Base-by-base conservation (phyloP, 2,113 vertebrate genomes). In the Pluvialis apricaria region DNA sequence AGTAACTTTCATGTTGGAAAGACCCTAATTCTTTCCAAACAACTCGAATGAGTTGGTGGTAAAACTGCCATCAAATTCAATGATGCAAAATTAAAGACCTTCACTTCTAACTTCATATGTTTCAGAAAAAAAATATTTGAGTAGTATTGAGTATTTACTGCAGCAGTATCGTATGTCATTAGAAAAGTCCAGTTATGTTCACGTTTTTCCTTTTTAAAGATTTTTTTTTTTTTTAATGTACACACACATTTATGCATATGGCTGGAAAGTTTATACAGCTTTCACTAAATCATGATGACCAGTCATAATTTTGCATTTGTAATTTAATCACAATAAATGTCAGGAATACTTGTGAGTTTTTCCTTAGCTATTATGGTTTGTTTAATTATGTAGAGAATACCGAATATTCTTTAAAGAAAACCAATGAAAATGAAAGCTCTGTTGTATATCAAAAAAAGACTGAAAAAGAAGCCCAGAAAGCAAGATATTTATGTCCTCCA, bases 401-500 rank as follows among this genome's bases (percentile, higher is more conserved):
- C 5, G 61, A 40, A 51, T 34, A 51, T 70, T 69, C 28, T 20
- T 68, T 71, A 76, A 93, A 92, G 60, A 77, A 85, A 92, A n/a
- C 24, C 25, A 24, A 28, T 58, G 32, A 80, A 62, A 45, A 84
- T 38, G 4, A 52, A 73, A 94, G 32, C 21, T 93, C 65, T 70
- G 7, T 68, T 29, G 22, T 84, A 25, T 34, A 40, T 82, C 13
- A 88, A 75, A 38, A 45, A 36, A 29, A 40, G 12, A 18, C 19
- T 21, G 29, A 7, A 47, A 94, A 87, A 87, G 76, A 82, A 90
- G 62, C 57, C 24, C 44, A 84, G 61, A 91, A 95, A 96, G 61
- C 62, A 90, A 88, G 71, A 82, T 95, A 92, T 96, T 95, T 94
- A 71, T 95, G 92, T 82, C n/a, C 76, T 65, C 66, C 66, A 95